phyloP scores from a whole-genome alignment of 2,888 invertebrate genomes.

The Eupithecia tripunctaria region DNA sequence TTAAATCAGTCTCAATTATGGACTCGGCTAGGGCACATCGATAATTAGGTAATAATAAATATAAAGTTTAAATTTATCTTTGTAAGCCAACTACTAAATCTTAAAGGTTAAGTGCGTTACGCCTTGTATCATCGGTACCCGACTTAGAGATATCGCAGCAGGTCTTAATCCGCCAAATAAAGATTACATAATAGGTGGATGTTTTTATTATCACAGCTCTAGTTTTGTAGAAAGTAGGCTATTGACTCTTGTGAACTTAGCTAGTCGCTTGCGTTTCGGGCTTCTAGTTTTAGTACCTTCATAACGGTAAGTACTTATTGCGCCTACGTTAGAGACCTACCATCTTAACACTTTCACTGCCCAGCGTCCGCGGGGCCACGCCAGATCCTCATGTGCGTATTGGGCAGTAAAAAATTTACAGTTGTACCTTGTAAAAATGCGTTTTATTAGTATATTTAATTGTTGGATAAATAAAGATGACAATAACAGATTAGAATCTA shows the following conservation, averaged over 20 bases:
- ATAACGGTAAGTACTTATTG: not conserved
- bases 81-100: no score
- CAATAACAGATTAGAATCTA: not conserved
- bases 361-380: no score
- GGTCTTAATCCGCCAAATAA: not conserved
- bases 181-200: slow-evolving; percentile 2
- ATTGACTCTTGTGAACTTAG: slow-evolving; percentile 7
- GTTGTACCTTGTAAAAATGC: not conserved
- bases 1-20: no score
- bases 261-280: not conserved
- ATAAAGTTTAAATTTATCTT: no score
- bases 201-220: not conserved
- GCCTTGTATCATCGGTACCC: no score
- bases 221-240: slow-evolving; percentile 11
- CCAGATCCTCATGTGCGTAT: no score
- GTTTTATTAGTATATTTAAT: not conserved
- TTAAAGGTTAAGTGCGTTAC: no score
- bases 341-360: not conserved
- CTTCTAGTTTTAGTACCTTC: not conserved
- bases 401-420: no score
- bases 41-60: no score
- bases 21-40: no score
- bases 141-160: not conserved
- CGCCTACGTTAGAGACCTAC: not conserved
- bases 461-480: not conserved